Evolutionary conservation across 2,888 invertebrate species (phyloP).

Genomic region (Nebria salina): DNA sequence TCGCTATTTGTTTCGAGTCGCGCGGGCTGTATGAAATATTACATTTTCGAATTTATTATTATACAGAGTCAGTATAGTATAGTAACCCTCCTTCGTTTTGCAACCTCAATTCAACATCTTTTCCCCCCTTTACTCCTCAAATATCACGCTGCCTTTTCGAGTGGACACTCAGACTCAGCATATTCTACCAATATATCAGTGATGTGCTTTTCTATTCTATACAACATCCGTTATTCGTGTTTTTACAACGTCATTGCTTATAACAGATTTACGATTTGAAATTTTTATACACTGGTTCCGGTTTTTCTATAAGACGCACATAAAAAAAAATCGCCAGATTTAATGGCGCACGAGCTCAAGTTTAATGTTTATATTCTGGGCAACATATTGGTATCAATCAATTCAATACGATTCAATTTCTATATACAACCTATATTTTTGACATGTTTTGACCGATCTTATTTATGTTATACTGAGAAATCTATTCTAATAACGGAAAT

Average conservation of each 20-base stretch:
- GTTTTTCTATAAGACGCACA: conserved; percentile 19
- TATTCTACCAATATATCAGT: conserved; percentile 24
- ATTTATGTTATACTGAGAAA: neutral
- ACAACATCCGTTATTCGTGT: neutral
- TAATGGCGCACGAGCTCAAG: neutral
- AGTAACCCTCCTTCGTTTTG: neutral
- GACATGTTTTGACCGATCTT: neutral
- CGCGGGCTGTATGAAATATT: conserved; percentile 21
- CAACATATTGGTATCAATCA: neutral
- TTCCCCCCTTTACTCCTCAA: neutral
- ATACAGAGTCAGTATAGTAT: conserved; percentile 7
- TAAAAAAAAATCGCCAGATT: conserved; percentile 6
- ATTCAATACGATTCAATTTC: neutral
- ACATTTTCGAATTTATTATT: conserved; percentile 23
- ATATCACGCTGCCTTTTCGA: neutral
- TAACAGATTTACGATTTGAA: conserved; percentile 12
- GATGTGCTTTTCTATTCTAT: neutral
- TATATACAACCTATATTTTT: neutral
- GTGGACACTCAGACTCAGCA: conserved; percentile 24
- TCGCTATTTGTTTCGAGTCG: conserved; percentile 19
- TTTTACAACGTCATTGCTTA: conserved; percentile 23
- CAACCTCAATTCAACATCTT: conserved; percentile 3
- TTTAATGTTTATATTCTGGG: neutral
- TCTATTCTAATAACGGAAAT: conserved; percentile 1
- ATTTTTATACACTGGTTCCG: conserved; percentile 15